phyloP scores from a whole-genome alignment of 2,113 vertebrate genomes.

The Grammomys dolichurus region DNA sequence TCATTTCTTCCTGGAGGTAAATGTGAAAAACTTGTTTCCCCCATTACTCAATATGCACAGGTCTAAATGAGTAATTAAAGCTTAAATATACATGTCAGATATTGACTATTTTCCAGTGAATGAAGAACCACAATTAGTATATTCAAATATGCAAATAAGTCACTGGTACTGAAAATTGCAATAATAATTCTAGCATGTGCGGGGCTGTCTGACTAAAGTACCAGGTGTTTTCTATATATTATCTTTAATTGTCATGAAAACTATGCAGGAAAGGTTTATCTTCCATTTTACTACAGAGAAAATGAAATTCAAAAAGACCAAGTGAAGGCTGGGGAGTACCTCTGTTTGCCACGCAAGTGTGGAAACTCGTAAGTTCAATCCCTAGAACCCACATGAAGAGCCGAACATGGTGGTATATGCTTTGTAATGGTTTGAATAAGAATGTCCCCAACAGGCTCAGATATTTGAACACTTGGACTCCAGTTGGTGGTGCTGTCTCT shows the following conservation, averaged over 20 bases:
- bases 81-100: conserved; percentile 47
- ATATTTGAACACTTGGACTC: neutral
- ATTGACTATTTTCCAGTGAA: conserved; percentile 46
- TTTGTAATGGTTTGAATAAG: neutral
- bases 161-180: conserved; percentile 19
- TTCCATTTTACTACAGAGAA: neutral
- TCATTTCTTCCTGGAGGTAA: conserved; percentile 79
- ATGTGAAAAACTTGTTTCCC: conserved; percentile 77
- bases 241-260: conserved; percentile 17
- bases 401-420: neutral
- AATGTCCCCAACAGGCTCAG: neutral
- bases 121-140: conserved; percentile 30
- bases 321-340: neutral
- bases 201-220: neutral
- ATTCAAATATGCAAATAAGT: conserved; percentile 5
- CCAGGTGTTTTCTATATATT: conserved; percentile 25
- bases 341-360: neutral
- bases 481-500: neutral
- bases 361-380: neutral
- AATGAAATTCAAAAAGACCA: neutral
- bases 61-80: conserved; percentile 43
- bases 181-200: neutral
- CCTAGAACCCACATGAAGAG: neutral
- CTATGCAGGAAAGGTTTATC: neutral
- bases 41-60: conserved; percentile 63